Evolutionary conservation across 2,888 invertebrate species (phyloP).

Genomic region (Luperina testacea): DNA sequence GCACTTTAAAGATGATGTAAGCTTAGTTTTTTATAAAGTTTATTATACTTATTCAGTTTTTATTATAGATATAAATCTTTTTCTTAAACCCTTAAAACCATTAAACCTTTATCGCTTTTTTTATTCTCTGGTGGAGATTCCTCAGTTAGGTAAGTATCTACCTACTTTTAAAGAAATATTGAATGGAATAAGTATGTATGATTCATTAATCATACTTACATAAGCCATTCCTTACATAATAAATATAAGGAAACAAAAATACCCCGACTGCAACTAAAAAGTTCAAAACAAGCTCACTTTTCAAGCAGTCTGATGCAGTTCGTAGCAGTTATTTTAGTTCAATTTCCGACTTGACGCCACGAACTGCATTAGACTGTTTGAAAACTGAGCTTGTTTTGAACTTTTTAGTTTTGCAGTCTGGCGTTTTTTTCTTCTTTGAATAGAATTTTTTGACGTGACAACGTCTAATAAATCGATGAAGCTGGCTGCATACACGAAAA

Average conservation of each 20-base stretch:
- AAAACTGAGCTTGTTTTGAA: background rate
- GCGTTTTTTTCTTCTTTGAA: too few relatives aligned
- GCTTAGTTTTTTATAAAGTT: slow-evolving; percentile 36
- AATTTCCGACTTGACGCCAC: background rate
- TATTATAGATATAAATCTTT: background rate
- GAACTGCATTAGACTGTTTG: background rate
- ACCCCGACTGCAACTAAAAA: background rate
- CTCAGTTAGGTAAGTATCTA: background rate
- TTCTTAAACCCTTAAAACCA: background rate
- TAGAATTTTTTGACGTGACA: too few relatives aligned
- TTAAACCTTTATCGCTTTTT: background rate
- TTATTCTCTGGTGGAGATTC: background rate
- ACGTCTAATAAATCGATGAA: too few relatives aligned
- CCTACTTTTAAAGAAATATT: too few relatives aligned
- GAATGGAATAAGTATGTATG: too few relatives aligned
- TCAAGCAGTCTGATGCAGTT: background rate
- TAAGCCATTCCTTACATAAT: background rate
- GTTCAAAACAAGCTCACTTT: background rate
- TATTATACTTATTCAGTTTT: background rate
- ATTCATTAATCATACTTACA: background rate
- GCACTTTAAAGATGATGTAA: slow-evolving; percentile 49
- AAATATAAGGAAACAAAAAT: background rate
- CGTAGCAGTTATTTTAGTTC: background rate
- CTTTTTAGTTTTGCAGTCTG: background rate
- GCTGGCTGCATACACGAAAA: too few relatives aligned